Evolutionary conservation across 2,797 vertebrate genomes (phyloP).

Genomic region (Alcedo quadribrachys): DNA sequence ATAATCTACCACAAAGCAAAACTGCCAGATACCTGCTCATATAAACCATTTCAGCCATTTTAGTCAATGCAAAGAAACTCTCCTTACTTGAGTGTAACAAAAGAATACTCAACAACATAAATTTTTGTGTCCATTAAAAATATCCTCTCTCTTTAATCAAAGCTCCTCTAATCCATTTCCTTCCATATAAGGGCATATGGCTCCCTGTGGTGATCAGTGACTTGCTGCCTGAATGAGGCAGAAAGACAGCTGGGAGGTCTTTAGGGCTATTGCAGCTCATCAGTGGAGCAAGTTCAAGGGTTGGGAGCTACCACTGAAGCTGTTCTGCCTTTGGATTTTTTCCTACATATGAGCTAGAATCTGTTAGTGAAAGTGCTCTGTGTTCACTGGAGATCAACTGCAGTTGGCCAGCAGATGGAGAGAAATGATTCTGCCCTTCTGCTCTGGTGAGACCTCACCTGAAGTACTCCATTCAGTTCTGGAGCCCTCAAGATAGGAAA

Average conservation of each 20-base stretch:
- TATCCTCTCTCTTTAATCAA: neutral
- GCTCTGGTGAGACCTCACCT: too few relatives aligned
- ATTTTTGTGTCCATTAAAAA: neutral
- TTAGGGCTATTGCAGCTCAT: neutral
- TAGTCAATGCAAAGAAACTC: neutral
- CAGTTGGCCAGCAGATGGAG: too few relatives aligned
- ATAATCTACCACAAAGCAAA: neutral
- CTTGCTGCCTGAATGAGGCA: neutral
- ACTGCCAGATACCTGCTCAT: neutral
- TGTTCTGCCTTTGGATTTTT: neutral
- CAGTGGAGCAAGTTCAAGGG: neutral
- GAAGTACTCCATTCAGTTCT: too few relatives aligned
- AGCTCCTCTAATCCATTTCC: neutral
- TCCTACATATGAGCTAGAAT: neutral
- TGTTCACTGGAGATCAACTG: neutral
- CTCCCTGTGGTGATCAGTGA: neutral
- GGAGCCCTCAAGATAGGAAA: too few relatives aligned
- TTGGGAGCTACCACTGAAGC: neutral
- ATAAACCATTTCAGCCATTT: neutral
- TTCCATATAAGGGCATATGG: neutral
- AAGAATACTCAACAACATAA: neutral
- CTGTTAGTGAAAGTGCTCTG: fast-evolving
- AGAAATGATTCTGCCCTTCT: too few relatives aligned
- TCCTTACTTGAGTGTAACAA: neutral
- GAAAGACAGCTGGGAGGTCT: neutral